phyloP scores from a whole-genome alignment of 2,797 vertebrate genomes.

The Ibycter americanus region DNA sequence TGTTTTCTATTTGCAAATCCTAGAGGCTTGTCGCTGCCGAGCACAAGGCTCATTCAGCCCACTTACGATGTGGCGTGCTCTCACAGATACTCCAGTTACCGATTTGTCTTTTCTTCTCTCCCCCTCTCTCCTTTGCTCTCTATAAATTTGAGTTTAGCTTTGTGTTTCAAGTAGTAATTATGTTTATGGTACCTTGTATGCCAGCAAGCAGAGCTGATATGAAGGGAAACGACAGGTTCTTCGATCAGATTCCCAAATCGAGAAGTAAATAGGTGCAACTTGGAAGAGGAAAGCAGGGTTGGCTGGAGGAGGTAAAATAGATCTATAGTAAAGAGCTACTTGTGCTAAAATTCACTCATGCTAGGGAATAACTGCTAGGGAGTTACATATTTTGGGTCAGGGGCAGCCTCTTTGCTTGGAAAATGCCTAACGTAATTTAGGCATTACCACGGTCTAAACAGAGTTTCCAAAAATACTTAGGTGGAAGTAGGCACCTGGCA shows the following conservation, averaged over 20 bases:
- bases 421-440: background rate
- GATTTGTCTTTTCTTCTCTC: background rate
- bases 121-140: background rate
- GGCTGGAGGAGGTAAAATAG: background rate
- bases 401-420: background rate
- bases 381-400: background rate
- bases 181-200: background rate
- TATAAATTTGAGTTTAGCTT: background rate
- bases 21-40: background rate
- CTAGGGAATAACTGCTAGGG: background rate
- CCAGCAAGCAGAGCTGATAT: background rate
- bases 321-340: background rate
- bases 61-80: background rate
- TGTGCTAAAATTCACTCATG: background rate
- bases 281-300: background rate
- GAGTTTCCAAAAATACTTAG: background rate
- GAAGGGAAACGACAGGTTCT: background rate
- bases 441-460: background rate
- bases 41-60: background rate
- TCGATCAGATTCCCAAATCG: background rate
- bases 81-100: background rate
- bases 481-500: background rate
- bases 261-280: background rate
- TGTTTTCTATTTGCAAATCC: background rate
- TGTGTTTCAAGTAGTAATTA: background rate